Evolutionary conservation across 1,140 invertebrate genomes (phyloP), one percentile per base, ranked within the genome.

Genomic region (Phthorimaea operculella): DNA sequence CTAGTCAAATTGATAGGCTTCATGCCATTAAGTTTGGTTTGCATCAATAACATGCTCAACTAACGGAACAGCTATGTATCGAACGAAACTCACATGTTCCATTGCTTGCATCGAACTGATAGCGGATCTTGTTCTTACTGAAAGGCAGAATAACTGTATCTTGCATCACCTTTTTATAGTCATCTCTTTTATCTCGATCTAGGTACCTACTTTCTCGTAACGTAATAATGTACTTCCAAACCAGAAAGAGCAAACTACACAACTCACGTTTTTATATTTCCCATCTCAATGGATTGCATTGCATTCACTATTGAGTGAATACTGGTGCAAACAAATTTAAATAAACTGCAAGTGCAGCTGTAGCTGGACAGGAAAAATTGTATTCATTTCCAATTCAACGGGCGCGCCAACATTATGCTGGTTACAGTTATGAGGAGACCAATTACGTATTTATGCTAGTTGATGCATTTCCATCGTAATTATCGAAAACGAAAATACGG

Each of bases 171-270:
- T n/a, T n/a, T n/a, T n/a, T n/a, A n/a, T n/a, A n/a, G n/a, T n/a
- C n/a, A n/a, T n/a, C n/a, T n/a, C n/a, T n/a, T n/a, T n/a, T n/a
- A n/a, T n/a, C n/a, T n/a, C n/a, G n/a, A n/a, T n/a, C n/a, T n/a
- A n/a, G n/a, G n/a, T n/a, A n/a, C n/a, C 21, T 28, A 28, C 21
- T 28, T 28, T 4, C 6, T 28, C 21, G 2, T 28, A 28, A 28
- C 6, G 21, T 28, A 28, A 28, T 28, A 28, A 28, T 28, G n/a
- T 28, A 28, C 21, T 28, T 28, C 2, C 21, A 28, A 58, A 28
- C 52, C 55, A 47, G 44, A 33, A 56, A 54, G 33, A 54, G 52
- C 34, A 49, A 17, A 47, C 44, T 47, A 14, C 15, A 47, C 14
- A 1, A 39, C 36, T 39, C 36, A 47, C 9, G n/a, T 47, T 47